Percentiles rank a stretch among this genome's conserved stretches.
Conservation (phyloP, 2,797 vertebrate genomes). For the Spinibarbus caldwelli region DNA sequence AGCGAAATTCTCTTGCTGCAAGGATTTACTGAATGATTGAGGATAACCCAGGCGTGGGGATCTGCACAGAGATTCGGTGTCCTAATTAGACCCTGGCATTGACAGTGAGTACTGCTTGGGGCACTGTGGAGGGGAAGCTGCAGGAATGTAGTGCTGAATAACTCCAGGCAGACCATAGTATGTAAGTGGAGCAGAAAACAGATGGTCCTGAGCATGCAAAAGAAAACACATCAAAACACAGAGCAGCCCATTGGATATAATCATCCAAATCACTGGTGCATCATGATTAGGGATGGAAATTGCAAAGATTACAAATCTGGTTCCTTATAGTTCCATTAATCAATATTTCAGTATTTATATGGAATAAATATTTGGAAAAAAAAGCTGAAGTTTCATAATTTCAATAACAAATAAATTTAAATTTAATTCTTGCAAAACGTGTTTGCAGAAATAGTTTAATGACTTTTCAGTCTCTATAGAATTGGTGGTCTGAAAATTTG, state of each 20-base stretch:
- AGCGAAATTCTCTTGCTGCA: not conserved
- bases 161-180: conserved; percentile 33
- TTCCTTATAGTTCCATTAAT: not conserved
- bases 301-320: not conserved
- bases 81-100: conserved; percentile 49
- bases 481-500: not conserved
- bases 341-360: not conserved
- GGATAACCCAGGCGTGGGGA: conserved; percentile 7
- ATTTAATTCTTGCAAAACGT: not conserved
- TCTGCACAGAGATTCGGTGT: conserved; percentile 32
- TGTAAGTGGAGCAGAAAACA: conserved; percentile 61
- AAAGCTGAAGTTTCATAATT: too few species aligned
- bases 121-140: conserved; percentile 23
- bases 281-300: not conserved
- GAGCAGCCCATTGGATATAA: not conserved
- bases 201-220: conserved; percentile 47
- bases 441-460: not conserved
- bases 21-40: conserved; percentile 10
- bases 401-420: too few species aligned
- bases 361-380: not conserved
- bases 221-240: conserved; percentile 27
- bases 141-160: conserved; percentile 39
- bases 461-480: not conserved
- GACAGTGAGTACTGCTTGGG: conserved; percentile 42
- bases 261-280: not conserved